Evolutionary conservation across 1,140 invertebrate species (phyloP).

Genomic region (Hylaeus volcanicus): DNA sequence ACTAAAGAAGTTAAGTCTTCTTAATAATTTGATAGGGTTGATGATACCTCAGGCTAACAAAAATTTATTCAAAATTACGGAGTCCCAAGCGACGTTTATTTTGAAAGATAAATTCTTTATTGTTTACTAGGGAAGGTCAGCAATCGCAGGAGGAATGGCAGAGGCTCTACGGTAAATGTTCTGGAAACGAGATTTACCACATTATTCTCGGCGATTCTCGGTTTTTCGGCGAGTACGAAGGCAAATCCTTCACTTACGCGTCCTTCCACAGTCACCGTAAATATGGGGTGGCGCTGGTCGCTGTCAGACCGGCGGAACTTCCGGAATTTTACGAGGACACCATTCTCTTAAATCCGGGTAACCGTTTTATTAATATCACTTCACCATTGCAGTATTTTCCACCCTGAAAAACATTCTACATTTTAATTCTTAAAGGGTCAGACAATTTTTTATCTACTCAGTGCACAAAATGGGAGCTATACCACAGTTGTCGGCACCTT

Average conservation of each 20-base stretch:
- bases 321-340: conserved; percentile 97
- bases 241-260: conserved; percentile 99
- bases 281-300: conserved; percentile 98
- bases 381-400: background rate
- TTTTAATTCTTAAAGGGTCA: no score
- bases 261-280: conserved; percentile 99
- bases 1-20: no score
- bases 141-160: conserved; percentile 99
- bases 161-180: conserved; percentile 96
- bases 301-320: conserved; percentile 94
- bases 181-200: conserved; percentile 99
- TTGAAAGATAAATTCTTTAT: background rate
- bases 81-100: background rate
- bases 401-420: no score
- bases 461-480: no score
- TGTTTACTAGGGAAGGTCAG: conserved; percentile 92
- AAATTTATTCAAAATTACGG: no score
- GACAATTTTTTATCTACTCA: no score
- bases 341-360: conserved; percentile 94
- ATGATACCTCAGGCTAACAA: background rate
- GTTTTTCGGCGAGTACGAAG: conserved; percentile 99
- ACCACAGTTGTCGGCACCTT: no score
- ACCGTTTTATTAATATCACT: background rate
- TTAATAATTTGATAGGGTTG: no score
- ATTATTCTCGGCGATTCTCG: conserved; percentile 96